Evolutionary conservation across 2,113 vertebrate species (phyloP).

Genomic region (Ascaphus truei): DNA sequence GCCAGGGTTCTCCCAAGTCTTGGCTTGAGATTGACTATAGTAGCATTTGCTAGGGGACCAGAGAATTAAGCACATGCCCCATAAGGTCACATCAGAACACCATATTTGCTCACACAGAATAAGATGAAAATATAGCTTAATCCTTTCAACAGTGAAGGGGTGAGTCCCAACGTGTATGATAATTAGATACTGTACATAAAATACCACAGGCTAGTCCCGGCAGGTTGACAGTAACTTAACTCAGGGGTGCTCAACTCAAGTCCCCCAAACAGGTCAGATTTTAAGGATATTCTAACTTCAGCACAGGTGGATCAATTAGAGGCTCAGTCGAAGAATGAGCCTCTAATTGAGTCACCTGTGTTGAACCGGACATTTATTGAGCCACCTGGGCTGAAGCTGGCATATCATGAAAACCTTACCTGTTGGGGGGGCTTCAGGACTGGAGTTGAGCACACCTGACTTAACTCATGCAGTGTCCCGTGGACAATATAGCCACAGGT

Average conservation of each 20-base stretch:
- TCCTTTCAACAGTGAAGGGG: slow-evolving; percentile 23
- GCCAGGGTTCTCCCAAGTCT: slow-evolving; percentile 62
- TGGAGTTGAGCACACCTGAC: too few species aligned
- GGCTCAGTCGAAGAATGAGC: too few species aligned
- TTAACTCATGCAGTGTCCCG: background rate
- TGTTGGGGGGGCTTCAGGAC: too few species aligned
- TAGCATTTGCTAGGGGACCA: slow-evolving; percentile 59
- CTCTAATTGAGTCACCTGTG: too few species aligned
- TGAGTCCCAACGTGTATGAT: slow-evolving; percentile 18
- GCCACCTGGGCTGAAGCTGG: too few species aligned
- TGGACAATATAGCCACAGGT: too few species aligned
- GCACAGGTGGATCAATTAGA: too few species aligned
- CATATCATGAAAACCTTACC: too few species aligned
- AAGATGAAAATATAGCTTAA: slow-evolving; percentile 24
- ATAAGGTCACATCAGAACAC: slow-evolving; percentile 61
- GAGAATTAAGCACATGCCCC: slow-evolving; percentile 52
- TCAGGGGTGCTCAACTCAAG: too few species aligned
- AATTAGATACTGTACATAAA: slow-evolving; percentile 10
- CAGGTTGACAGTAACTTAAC: background rate
- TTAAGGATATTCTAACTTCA: too few species aligned
- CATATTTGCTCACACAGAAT: slow-evolving; percentile 45
- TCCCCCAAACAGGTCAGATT: too few species aligned
- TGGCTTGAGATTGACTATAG: slow-evolving; percentile 61
- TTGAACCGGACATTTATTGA: too few species aligned
- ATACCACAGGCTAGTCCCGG: background rate